These are phyloP conservation scores for Scelioninae gen. 1 DNA, from an alignment of 2,888 invertebrate species.

Conservation along the genomic window DNA sequence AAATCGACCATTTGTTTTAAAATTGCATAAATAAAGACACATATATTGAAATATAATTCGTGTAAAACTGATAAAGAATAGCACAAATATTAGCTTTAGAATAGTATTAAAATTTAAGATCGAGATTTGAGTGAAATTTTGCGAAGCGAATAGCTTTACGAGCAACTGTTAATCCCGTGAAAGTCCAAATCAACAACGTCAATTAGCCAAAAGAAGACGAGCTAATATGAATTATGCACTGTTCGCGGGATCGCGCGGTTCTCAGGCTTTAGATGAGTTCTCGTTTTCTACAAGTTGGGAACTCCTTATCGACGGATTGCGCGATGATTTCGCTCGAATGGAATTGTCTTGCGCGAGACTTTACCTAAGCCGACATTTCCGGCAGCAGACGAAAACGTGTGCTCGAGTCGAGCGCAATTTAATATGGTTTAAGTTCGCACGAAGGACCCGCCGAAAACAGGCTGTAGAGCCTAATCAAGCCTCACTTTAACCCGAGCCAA, in stretches of 20 bases:
- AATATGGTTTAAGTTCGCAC: constrained; percentile 82
- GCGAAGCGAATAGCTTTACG: too few species aligned
- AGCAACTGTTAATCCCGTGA: neutral
- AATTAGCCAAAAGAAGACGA: constrained; percentile 30
- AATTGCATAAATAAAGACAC: too few species aligned
- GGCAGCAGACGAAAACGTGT: constrained; percentile 73
- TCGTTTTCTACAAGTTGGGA: constrained; percentile 38
- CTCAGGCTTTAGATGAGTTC: constrained; percentile 4
- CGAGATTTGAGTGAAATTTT: too few species aligned
- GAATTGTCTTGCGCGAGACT: constrained; percentile 59
- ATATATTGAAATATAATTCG: too few species aligned
- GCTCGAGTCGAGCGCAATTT: constrained; percentile 83
- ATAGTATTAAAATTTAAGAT: too few species aligned
- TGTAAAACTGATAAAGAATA: too few species aligned
- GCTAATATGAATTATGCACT: constrained; percentile 42
- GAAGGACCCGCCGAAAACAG: constrained; percentile 77
- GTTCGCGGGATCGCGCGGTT: constrained; percentile 15
- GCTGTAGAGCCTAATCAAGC: constrained; percentile 82
- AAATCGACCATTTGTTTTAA: too few species aligned
- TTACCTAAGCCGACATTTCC: constrained; percentile 64
- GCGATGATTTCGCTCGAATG: constrained; percentile 55
- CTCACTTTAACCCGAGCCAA: constrained; percentile 77
- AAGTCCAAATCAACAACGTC: constrained; percentile 10
- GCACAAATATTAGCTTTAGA: too few species aligned
- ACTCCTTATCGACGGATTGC: constrained; percentile 57